These are phyloP conservation scores for Sylvilagus bachmani DNA, from an alignment of 2,113 vertebrate species.

Conservation along the genomic window DNA sequence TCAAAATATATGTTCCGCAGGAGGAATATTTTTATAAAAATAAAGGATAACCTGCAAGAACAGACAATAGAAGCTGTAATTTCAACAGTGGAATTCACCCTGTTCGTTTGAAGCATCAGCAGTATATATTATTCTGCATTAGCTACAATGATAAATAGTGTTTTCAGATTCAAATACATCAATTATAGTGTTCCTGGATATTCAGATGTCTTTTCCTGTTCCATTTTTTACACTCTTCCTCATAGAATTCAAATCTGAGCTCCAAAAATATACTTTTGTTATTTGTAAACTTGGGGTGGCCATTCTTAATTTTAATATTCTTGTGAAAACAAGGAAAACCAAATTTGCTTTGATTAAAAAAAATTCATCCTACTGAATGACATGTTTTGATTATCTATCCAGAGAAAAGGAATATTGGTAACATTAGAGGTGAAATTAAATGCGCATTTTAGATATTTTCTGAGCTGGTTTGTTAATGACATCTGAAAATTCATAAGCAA, in stretches of 20 bases:
- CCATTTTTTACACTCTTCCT: conserved; percentile 21
- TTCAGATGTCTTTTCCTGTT: conserved; percentile 47
- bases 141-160: conserved; percentile 76
- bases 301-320: not conserved
- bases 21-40: conserved; percentile 81
- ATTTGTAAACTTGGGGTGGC: not conserved
- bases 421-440: not conserved
- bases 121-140: not conserved
- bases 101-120: conserved; percentile 68
- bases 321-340: not conserved
- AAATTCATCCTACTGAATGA: not conserved
- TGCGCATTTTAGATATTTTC: not conserved
- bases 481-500: accelerated
- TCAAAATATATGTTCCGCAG: conserved; percentile 73
- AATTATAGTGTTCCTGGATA: conserved; percentile 58
- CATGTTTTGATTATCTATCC: not conserved
- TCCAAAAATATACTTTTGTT: not conserved
- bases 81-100: conserved; percentile 60
- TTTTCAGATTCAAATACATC: conserved; percentile 74
- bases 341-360: not conserved
- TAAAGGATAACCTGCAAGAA: conserved; percentile 80
- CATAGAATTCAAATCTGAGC: conserved; percentile 54
- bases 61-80: conserved; percentile 76
- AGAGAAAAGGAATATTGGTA: not conserved
- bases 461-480: not conserved